Evolutionary conservation across 2,888 invertebrate species (phyloP).

Genomic region (Tuberolachnus salignus): DNA sequence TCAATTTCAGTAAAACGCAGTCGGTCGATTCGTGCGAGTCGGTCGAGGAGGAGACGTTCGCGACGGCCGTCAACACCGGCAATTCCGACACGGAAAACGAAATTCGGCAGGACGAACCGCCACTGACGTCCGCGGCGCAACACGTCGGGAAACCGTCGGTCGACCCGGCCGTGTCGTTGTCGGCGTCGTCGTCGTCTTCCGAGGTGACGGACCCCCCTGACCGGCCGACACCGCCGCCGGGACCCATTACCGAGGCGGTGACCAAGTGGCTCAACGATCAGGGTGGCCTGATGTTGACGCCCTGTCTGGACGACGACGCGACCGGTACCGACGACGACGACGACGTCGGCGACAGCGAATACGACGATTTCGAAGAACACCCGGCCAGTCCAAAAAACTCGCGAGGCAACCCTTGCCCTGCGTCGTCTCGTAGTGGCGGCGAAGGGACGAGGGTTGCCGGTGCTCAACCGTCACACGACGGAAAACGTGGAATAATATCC

Average conservation of each 20-base stretch:
- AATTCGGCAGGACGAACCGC: not conserved
- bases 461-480: slow-evolving; percentile 18
- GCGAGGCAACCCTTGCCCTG: slow-evolving; percentile 61
- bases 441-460: slow-evolving; percentile 60
- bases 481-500: slow-evolving; percentile 58
- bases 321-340: slow-evolving; percentile 52
- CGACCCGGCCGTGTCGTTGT: not conserved
- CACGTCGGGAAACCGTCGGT: not conserved
- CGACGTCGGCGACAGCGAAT: slow-evolving; percentile 60
- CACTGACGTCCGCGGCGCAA: not conserved
- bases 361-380: slow-evolving; percentile 59
- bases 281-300: slow-evolving; percentile 50
- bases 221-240: not conserved
- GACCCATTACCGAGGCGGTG: slow-evolving; percentile 68
- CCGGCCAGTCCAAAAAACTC: slow-evolving; percentile 62
- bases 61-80: slow-evolving; percentile 36
- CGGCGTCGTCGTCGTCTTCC: not conserved
- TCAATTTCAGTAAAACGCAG: slow-evolving; percentile 28
- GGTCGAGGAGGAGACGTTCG: slow-evolving; percentile 42
- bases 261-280: slow-evolving; percentile 67
- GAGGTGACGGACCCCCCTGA: too few relatives aligned
- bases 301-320: slow-evolving; percentile 29
- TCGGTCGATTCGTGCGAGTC: slow-evolving; percentile 45
- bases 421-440: slow-evolving; percentile 60
- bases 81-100: slow-evolving; percentile 37